Evolutionary conservation across 2,888 invertebrate genomes (phyloP), one percentile per base, ranked within the genome.

Genomic region (Gordius sp.): DNA sequence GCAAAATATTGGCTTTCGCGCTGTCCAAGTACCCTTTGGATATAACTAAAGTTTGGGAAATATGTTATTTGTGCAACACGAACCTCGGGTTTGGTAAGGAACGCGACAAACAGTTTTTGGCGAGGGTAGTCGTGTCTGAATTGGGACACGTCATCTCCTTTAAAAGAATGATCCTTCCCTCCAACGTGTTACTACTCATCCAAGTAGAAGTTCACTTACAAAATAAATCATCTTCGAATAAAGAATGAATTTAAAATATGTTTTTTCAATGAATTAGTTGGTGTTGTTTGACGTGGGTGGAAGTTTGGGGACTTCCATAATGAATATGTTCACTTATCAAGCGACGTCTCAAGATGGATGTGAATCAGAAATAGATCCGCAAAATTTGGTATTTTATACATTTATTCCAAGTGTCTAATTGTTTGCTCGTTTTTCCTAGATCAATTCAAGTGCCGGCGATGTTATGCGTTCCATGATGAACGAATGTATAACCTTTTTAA

Each of bases 61-160:
- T 93, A 55, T 85, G 85, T 68, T 81, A 81, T 59, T 76, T 84
- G 16, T 87, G 87, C 67, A 81, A 82, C 66, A n/a, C 55, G 4
- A 25, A 54, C 47, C 8, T 47, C 25, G 25, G 4, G 8, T 54
- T 54, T 23, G 23, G 13, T 23, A 54, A 54, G 75, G 97, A 97
- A 69, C 74, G 93, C 24, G 97, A 97, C 71, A 89, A 87, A 73
- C 75, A 86, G 67, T 77, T 83, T 61, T 75, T 93, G 54, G 83
- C 87, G 57, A 75, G 93, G 57, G 82, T 84, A 64, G 78, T 89
- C 57, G 83, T 91, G 47, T 83, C 80, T 67, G 93, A 97, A 71
- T 74, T 97, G 62, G 80, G 91, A 54, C 87, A 89, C 68, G 89
- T 87, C 0, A 74, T 97, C 60, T 82, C 89, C 68, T 89, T 93